Conservation (phyloP, 2,888 invertebrate genomes). For the Minunthozetes semirufus region DNA sequence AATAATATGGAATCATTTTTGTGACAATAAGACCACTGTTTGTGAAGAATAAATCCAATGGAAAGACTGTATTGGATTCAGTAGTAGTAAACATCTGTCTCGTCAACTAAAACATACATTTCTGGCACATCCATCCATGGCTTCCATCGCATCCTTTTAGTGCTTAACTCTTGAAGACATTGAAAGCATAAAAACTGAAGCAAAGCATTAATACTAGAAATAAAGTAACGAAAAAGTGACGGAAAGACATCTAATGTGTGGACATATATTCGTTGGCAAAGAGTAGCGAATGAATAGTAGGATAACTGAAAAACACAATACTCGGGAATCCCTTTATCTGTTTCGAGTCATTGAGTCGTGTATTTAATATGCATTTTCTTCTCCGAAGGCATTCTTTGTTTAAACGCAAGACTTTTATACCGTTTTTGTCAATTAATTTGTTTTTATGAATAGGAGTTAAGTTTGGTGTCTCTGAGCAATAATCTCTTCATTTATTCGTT, state of each 20-base stretch:
- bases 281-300: not conserved
- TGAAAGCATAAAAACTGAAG: slow-evolving; percentile 9
- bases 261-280: not conserved
- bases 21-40: not conserved
- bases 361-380: not conserved
- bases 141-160: slow-evolving; percentile 9
- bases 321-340: not conserved
- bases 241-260: not conserved
- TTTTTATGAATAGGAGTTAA: no score
- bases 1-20: not conserved
- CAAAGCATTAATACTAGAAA: slow-evolving; percentile 3
- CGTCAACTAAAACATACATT: not conserved
- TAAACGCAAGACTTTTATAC: not conserved
- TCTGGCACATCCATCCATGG: not conserved
- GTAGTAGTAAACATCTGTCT: slow-evolving; percentile 17
- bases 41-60: not conserved
- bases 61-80: not conserved
- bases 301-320: not conserved
- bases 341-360: not conserved
- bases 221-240: not conserved
- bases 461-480: no score
- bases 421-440: not conserved
- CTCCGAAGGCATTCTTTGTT: not conserved
- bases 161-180: not conserved
- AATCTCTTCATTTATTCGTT: no score